These are phyloP conservation scores for Crematogaster levior DNA, from an alignment of 2,888 invertebrate genomes.

Conservation along the genomic window DNA sequence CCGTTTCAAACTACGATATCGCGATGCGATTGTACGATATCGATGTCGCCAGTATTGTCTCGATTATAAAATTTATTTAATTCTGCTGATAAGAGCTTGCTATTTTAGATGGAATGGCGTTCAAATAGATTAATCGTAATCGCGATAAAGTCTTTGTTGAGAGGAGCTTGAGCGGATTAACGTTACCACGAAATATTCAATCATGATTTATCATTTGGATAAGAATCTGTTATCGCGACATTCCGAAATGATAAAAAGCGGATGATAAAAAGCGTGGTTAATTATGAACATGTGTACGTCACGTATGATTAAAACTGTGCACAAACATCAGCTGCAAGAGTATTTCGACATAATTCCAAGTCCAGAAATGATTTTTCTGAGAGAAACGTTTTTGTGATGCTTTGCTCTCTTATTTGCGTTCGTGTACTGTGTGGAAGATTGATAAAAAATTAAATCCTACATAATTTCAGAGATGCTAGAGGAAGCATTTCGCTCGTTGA, in stretches of 20 bases:
- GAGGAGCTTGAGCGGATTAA: neutral
- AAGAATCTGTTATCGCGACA: conserved; percentile 29
- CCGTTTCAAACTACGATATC: neutral
- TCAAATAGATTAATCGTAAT: conserved; percentile 22
- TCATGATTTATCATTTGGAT: conserved; percentile 40
- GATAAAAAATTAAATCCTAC: neutral
- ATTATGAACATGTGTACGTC: conserved; percentile 15
- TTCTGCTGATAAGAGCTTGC: neutral
- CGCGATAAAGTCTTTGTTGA: conserved; percentile 6
- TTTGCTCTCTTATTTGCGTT: neutral
- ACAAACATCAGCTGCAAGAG: neutral
- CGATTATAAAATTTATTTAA: neutral
- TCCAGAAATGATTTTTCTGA: neutral
- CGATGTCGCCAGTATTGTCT: neutral
- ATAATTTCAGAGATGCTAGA: neutral
- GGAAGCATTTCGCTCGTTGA: neutral
- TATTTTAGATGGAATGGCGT: neutral
- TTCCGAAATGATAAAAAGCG: neutral
- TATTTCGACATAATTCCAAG: neutral
- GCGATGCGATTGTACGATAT: neutral
- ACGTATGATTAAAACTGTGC: neutral
- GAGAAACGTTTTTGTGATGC: neutral
- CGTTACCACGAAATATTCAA: neutral
- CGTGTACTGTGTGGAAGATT: neutral
- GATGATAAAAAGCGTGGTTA: conserved; percentile 34